A percentile compares a stretch with the other conserved stretches of the same genome.
Evolutionary conservation across 2,797 vertebrate genomes (phyloP).

Genomic region (Clarias laeviceps): DNA sequence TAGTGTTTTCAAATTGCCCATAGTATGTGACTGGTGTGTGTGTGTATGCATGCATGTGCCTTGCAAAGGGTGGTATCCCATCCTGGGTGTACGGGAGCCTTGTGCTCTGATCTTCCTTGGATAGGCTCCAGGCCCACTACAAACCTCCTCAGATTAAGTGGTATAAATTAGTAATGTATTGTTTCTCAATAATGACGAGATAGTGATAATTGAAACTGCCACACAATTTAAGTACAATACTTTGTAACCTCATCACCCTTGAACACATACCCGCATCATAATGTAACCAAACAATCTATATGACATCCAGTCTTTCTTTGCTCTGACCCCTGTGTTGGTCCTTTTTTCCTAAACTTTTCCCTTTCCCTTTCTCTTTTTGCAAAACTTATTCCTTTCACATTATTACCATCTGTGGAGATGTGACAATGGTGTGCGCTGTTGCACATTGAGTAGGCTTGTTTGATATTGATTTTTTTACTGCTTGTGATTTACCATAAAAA

Average conservation of each 20-base stretch:
- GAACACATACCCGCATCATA: conserved; percentile 36
- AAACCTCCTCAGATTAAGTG: too few species aligned
- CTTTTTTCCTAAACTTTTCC: too few species aligned
- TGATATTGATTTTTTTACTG: conserved; percentile 15
- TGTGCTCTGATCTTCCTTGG: too few species aligned
- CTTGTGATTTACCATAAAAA: conserved; percentile 7
- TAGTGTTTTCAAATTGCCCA: too few species aligned
- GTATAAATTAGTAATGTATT: background rate
- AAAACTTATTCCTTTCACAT: background rate
- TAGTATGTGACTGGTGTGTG: too few species aligned
- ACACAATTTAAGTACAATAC: conserved; percentile 18
- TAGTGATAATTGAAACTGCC: conserved; percentile 24
- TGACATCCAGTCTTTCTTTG: conserved; percentile 10
- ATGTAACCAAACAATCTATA: conserved; percentile 16
- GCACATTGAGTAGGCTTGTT: conserved; percentile 5
- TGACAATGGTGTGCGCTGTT: background rate
- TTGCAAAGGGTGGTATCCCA: too few species aligned
- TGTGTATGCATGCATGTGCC: too few species aligned
- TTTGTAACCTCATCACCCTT: conserved; percentile 18
- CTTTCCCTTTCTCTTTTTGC: background rate
- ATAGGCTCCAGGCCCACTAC: too few species aligned
- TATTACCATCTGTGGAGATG: background rate
- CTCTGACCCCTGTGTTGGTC: too few species aligned
- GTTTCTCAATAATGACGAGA: background rate
- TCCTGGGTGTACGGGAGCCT: too few species aligned